Percentiles rank a stretch among this genome's conserved stretches.
These are phyloP conservation scores for Trachythela sp. DNA, from an alignment of 64 coral and sea anemone genomes.

Conservation along the genomic window DNA sequence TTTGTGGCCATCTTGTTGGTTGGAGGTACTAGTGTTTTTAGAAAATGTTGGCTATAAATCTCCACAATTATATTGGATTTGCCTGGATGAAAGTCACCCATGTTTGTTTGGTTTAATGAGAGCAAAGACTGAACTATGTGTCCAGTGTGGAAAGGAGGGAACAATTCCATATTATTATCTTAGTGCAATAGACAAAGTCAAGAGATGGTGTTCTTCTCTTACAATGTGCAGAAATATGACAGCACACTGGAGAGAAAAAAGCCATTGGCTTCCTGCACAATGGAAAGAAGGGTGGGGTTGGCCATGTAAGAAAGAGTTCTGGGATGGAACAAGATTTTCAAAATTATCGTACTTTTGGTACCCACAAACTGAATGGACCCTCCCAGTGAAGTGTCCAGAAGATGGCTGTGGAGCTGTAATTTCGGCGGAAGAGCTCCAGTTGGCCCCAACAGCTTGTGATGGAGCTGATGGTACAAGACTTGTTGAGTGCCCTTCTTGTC, in stretches of 20 bases:
- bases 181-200: conserved; percentile 35
- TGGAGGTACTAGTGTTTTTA: conserved; percentile 22
- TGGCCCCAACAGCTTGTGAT: too few species aligned
- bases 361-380: neutral
- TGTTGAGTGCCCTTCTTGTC: neutral
- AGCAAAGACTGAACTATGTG: conserved; percentile 5
- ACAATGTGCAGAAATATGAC: conserved; percentile 53
- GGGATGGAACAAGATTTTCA: neutral
- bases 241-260: conserved; percentile 30
- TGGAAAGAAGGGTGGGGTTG: conserved; percentile 49
- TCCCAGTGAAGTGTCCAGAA: neutral
- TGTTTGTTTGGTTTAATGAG: conserved; percentile 37
- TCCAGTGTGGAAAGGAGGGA: conserved; percentile 18
- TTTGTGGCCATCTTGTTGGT: conserved; percentile 61
- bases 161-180: conserved; percentile 54
- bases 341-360: neutral
- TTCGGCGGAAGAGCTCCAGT: neutral
- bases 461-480: neutral
- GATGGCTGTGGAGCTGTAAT: neutral
- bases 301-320: conserved; percentile 18
- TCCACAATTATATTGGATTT: conserved; percentile 47
- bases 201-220: conserved; percentile 41
- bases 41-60: conserved; percentile 39
- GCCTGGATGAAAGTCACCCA: conserved; percentile 49
- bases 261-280: conserved; percentile 54